Evolutionary conservation across 1,140 invertebrate species (phyloP).

Genomic region (Colletes latitarsis): DNA sequence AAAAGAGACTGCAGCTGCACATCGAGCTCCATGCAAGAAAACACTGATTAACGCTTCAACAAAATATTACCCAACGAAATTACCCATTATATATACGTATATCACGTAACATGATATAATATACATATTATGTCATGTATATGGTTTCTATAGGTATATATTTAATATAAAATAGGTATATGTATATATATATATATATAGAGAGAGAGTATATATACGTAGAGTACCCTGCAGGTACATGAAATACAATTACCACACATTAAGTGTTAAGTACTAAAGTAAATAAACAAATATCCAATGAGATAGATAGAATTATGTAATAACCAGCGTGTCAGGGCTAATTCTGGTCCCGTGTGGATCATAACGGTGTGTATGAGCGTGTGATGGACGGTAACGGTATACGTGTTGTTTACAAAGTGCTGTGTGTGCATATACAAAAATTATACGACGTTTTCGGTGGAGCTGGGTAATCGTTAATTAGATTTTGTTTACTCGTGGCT

Average conservation of each 20-base stretch:
- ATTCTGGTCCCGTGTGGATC: constrained; percentile 1
- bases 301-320: constrained; percentile 25
- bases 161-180: background rate
- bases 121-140: constrained; percentile 3
- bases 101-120: constrained; percentile 15
- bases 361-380: constrained; percentile 23
- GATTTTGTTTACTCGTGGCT: background rate
- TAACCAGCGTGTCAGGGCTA: constrained; percentile 22
- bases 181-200: constrained; percentile 31
- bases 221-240: constrained; percentile 2
- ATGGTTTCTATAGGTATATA: background rate
- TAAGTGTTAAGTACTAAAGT: constrained; percentile 15
- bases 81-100: constrained; percentile 46
- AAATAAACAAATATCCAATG: constrained; percentile 6
- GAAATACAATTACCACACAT: constrained; percentile 34
- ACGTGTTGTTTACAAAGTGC: too few relatives aligned
- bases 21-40: constrained; percentile 81
- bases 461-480: background rate
- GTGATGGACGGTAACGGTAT: background rate
- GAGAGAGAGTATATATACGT: constrained; percentile 11
- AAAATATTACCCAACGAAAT: constrained; percentile 72
- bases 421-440: background rate
- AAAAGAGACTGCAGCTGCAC: constrained; percentile 79
- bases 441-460: background rate
- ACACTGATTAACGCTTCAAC: constrained; percentile 80